phyloP scores from a whole-genome alignment of 2,888 invertebrate species.

The Archaeoteleia sp. region DNA sequence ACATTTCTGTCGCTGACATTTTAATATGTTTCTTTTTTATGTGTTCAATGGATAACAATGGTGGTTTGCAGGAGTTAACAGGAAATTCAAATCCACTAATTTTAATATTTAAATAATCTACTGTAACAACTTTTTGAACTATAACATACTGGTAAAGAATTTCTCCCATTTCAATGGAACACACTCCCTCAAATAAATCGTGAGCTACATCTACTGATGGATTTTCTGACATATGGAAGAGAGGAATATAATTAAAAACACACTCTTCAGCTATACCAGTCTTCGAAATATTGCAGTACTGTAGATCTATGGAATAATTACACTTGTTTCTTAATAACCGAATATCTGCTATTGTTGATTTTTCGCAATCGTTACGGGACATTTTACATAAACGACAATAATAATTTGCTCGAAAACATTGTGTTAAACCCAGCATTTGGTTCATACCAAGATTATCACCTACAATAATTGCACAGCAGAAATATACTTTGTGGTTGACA shows the following conservation, averaged over 20 bases:
- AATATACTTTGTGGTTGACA: slow-evolving; percentile 2
- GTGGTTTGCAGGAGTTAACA: slow-evolving; percentile 32
- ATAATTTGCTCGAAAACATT: slow-evolving; percentile 16
- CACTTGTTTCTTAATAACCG: slow-evolving; percentile 2
- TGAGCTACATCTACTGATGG: slow-evolving; percentile 35
- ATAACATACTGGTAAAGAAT: slow-evolving; percentile 35
- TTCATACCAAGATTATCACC: slow-evolving; percentile 32
- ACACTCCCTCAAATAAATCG: slow-evolving; percentile 49
- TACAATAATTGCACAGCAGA: slow-evolving; percentile 13
- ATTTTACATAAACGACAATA: slow-evolving; percentile 13
- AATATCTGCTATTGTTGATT: background rate
- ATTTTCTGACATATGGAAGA: slow-evolving; percentile 23
- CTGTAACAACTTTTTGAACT: slow-evolving; percentile 22
- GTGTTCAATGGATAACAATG: slow-evolving; percentile 27
- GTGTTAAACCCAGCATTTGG: slow-evolving; percentile 16
- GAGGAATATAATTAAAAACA: slow-evolving; percentile 14
- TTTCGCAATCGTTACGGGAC: background rate
- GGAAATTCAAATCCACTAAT: slow-evolving; percentile 32
- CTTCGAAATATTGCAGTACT: slow-evolving; percentile 6
- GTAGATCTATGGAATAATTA: slow-evolving; percentile 6
- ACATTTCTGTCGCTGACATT: slow-evolving; percentile 44
- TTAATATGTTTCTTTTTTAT: slow-evolving; percentile 34
- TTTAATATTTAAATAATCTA: slow-evolving; percentile 24
- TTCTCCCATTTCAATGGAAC: slow-evolving; percentile 24
- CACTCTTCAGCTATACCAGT: slow-evolving; percentile 18